Conservation (phyloP, 2,113 vertebrate species). For the Neolamprologus brichardi region DNA sequence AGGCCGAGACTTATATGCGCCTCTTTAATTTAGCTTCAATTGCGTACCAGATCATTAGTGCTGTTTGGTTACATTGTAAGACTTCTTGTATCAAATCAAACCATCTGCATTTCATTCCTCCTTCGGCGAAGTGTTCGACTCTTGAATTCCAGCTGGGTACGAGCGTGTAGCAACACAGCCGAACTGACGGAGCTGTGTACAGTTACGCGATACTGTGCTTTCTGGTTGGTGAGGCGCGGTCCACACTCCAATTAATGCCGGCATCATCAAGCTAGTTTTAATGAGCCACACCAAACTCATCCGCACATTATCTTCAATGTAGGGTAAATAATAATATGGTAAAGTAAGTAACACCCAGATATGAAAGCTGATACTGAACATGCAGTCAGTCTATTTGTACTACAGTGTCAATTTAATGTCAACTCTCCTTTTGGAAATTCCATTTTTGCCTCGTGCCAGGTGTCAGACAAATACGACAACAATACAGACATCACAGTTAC, state of each 20-base stretch:
- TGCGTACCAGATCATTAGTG: background rate
- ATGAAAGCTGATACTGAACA: background rate
- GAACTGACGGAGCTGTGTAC: accelerated
- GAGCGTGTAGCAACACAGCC: background rate
- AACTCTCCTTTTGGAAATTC: accelerated
- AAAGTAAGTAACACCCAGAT: background rate
- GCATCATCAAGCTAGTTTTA: background rate
- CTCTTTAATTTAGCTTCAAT: background rate
- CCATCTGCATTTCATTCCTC: background rate
- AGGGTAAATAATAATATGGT: background rate
- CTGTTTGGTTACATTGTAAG: background rate
- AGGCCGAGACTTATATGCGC: background rate
- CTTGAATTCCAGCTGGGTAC: background rate
- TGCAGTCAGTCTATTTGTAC: background rate
- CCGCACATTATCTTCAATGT: background rate
- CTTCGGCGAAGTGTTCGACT: background rate
- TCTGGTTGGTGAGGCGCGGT: background rate
- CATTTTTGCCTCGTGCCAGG: background rate
- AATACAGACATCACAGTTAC: background rate
- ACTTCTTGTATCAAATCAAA: background rate
- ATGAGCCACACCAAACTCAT: background rate
- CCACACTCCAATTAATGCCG: background rate
- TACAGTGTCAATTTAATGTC: background rate
- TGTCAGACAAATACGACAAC: accelerated
- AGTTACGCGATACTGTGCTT: background rate